phyloP scores from a whole-genome alignment of 1,140 invertebrate species.

The Pectinophora gossypiella region DNA sequence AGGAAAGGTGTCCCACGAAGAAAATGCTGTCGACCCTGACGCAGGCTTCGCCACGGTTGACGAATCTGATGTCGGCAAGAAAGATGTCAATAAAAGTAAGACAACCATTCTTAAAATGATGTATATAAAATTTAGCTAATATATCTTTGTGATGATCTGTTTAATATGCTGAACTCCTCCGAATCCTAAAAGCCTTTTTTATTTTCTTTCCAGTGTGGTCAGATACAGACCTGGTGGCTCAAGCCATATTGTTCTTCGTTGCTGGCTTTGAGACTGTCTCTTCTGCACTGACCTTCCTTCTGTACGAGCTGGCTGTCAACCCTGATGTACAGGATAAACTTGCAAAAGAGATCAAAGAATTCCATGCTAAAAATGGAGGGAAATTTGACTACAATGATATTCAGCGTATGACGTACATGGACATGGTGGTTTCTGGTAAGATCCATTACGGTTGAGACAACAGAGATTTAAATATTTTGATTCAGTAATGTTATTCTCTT shows the following conservation, averaged over 20 bases:
- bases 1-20: constrained; percentile 30
- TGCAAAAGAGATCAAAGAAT: constrained; percentile 17
- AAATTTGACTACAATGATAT: constrained; percentile 20
- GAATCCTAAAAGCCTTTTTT: no score
- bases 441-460: background rate
- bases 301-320: constrained; percentile 76
- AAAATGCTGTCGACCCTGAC: constrained; percentile 35
- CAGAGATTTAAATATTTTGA: background rate
- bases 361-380: constrained; percentile 12
- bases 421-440: constrained; percentile 32
- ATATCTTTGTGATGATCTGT: no score
- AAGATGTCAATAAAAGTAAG: constrained; percentile 25
- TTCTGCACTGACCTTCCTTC: constrained; percentile 67
- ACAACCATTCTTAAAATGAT: background rate
- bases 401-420: constrained; percentile 22
- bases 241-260: constrained; percentile 29
- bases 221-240: constrained; percentile 33
- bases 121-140: no score
- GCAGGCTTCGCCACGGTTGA: constrained; percentile 65
- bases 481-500: no score
- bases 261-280: constrained; percentile 80
- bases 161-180: no score
- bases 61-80: constrained; percentile 49
- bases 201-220: constrained; percentile 19
- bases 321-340: constrained; percentile 75